A percentile compares a stretch with the other conserved stretches of the same genome.
phyloP scores from a whole-genome alignment of 2,888 invertebrate genomes.

The Drosophila atripex region DNA sequence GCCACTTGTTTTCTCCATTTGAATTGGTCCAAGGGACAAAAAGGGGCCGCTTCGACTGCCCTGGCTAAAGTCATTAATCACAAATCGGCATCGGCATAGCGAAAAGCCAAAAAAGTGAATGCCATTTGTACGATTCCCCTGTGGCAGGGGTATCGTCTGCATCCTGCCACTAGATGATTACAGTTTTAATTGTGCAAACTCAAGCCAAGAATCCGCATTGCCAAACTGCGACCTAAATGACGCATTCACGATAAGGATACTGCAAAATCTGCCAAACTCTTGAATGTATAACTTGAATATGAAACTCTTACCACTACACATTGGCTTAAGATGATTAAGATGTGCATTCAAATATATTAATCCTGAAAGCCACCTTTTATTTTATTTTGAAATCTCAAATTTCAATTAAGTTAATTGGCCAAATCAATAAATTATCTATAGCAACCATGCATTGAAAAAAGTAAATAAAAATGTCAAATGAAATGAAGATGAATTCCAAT shows the following conservation, averaged over 20 bases:
- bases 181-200: constrained; percentile 60
- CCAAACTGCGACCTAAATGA: constrained; percentile 12
- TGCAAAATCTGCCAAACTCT: background rate
- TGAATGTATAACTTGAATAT: background rate
- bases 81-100: constrained; percentile 54
- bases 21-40: background rate
- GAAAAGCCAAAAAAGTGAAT: constrained; percentile 61
- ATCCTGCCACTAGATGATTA: constrained; percentile 45
- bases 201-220: constrained; percentile 4
- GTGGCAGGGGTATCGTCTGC: constrained; percentile 40
- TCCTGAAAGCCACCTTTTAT: background rate
- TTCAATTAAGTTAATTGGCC: background rate
- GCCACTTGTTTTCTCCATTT: background rate
- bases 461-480: background rate
- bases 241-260: constrained; percentile 5
- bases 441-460: constrained; percentile 1
- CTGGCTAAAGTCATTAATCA: constrained; percentile 70
- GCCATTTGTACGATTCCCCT: constrained; percentile 62
- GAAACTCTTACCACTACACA: background rate
- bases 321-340: background rate
- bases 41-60: constrained; percentile 11
- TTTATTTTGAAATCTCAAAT: background rate
- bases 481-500: background rate
- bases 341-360: background rate
- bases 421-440: constrained; percentile 1